Evolutionary conservation across 2,113 vertebrate species (phyloP).

Genomic region (Phaethon lepturus): DNA sequence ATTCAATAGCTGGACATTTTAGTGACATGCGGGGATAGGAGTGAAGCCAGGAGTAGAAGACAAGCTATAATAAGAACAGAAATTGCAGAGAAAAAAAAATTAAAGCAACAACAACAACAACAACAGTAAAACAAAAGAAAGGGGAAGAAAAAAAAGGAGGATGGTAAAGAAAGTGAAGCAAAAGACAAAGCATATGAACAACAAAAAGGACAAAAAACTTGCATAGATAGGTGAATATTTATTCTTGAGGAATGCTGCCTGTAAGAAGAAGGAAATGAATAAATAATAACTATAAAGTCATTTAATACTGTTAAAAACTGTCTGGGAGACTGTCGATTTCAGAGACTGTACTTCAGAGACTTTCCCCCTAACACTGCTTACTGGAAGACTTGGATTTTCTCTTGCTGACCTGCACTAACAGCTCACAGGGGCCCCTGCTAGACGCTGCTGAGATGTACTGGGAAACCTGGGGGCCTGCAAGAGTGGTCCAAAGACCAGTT

Average conservation of each 20-base stretch:
- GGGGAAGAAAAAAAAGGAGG: background rate
- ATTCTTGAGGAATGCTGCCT: background rate
- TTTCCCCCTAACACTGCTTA: background rate
- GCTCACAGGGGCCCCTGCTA: background rate
- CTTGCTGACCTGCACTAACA: background rate
- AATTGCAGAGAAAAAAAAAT: background rate
- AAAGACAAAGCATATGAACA: background rate
- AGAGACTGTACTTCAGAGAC: background rate
- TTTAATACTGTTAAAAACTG: constrained; percentile 19
- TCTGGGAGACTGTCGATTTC: background rate
- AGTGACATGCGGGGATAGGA: background rate
- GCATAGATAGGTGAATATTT: background rate
- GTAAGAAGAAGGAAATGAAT: constrained; percentile 16
- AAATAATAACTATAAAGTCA: constrained; percentile 32
- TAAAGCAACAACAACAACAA: background rate
- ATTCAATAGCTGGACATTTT: background rate
- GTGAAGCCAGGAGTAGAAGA: background rate
- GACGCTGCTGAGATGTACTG: background rate
- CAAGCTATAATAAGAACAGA: background rate
- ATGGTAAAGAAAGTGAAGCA: background rate
- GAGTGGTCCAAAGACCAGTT: background rate
- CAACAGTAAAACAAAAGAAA: background rate
- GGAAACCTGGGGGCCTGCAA: background rate
- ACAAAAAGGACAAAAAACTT: background rate
- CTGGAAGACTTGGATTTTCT: background rate